Evolutionary conservation across 2,797 vertebrate species (phyloP).

Genomic region (Crypturellus tataupa): DNA sequence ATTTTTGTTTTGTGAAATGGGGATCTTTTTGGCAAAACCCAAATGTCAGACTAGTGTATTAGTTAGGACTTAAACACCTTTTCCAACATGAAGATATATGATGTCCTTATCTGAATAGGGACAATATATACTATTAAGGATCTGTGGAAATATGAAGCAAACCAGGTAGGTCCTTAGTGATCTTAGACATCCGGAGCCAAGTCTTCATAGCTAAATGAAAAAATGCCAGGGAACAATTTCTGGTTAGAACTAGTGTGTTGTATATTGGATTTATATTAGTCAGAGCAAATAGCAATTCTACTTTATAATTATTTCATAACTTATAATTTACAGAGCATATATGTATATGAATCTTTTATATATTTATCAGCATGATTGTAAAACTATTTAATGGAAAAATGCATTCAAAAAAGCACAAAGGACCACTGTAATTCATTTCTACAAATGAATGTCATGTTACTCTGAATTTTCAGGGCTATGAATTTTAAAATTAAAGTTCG

Average conservation of each 20-base stretch:
- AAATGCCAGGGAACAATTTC: not conserved
- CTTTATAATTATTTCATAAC: not conserved
- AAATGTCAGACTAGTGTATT: too few species aligned
- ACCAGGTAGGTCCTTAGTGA: accelerated
- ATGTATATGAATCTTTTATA: not conserved
- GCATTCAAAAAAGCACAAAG: not conserved
- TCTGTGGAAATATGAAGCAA: not conserved
- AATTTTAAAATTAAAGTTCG: not conserved
- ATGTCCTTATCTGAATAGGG: too few species aligned
- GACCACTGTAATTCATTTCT: accelerated
- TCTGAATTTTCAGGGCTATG: not conserved
- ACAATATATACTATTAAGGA: too few species aligned
- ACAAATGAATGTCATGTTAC: not conserved
- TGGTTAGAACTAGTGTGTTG: not conserved
- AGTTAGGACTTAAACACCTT: too few species aligned
- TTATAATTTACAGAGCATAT: not conserved
- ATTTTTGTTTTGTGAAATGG: too few species aligned
- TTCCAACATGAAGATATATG: too few species aligned
- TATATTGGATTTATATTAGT: not conserved
- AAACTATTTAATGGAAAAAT: not conserved
- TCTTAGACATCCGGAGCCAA: not conserved
- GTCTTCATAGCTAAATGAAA: not conserved
- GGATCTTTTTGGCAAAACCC: too few species aligned
- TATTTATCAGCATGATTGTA: accelerated
- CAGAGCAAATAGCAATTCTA: not conserved